These are phyloP conservation scores for Apogon talboti DNA, from an alignment of 2,797 vertebrate species.

Conservation along the genomic window DNA sequence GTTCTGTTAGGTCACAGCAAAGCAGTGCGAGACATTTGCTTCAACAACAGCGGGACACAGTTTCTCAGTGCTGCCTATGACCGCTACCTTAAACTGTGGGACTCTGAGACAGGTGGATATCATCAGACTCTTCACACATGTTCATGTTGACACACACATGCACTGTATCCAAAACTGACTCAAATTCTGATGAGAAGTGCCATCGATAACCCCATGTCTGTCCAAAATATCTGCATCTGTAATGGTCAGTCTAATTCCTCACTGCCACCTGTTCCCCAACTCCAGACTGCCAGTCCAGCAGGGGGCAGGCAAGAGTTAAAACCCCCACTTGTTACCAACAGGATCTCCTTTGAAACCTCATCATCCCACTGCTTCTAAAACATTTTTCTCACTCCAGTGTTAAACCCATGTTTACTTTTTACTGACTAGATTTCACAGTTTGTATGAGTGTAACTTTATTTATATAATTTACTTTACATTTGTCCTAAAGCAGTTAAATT, in stretches of 20 bases:
- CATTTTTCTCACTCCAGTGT: not conserved
- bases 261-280: not conserved
- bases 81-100: slow-evolving; percentile 97
- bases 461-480: not conserved
- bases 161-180: slow-evolving; percentile 6
- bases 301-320: slow-evolving; percentile 73
- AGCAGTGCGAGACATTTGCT: slow-evolving; percentile 97
- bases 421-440: not conserved
- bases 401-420: not conserved
- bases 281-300: slow-evolving; percentile 67
- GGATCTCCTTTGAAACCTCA: not conserved
- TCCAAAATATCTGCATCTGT: not conserved
- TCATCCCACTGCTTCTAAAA: not conserved
- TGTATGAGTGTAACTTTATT: not conserved
- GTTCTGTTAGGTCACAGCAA: slow-evolving; percentile 91
- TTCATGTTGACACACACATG: not conserved
- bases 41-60: slow-evolving; percentile 91
- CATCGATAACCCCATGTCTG: not conserved
- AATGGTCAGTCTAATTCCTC: not conserved
- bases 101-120: slow-evolving; percentile 92
- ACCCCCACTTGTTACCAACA: slow-evolving; percentile 50
- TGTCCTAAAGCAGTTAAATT: not conserved
- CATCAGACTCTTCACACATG: too few relatives aligned
- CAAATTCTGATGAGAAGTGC: too few relatives aligned
- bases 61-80: slow-evolving; percentile 98